These are phyloP conservation scores for Procambarus clarkii DNA, from an alignment of 1,140 invertebrate genomes.

Conservation along the genomic window DNA sequence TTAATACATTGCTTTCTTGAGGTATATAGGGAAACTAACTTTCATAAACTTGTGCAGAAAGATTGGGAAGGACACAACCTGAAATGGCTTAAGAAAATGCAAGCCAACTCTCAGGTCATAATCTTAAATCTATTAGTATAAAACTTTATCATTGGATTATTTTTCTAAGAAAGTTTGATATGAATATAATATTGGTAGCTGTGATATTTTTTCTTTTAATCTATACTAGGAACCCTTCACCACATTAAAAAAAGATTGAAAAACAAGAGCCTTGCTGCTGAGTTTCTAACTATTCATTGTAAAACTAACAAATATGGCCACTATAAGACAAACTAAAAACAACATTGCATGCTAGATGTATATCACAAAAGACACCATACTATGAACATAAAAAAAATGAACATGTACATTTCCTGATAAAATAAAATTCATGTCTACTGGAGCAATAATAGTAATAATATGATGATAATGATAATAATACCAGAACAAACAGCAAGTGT, in stretches of 20 bases:
- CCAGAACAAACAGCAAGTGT: slow-evolving; percentile 62
- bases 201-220: slow-evolving; percentile 65
- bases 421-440: slow-evolving; percentile 70
- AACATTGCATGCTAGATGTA: slow-evolving; percentile 68
- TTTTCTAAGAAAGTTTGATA: slow-evolving; percentile 68
- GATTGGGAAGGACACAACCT: slow-evolving; percentile 64
- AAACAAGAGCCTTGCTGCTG: slow-evolving; percentile 67
- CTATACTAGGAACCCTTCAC: slow-evolving; percentile 70
- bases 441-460: slow-evolving; percentile 63
- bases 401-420: slow-evolving; percentile 70
- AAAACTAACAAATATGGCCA: slow-evolving; percentile 70
- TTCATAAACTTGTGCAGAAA: slow-evolving; percentile 70
- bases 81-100: slow-evolving; percentile 24
- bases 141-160: slow-evolving; percentile 67
- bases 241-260: slow-evolving; percentile 69
- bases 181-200: slow-evolving; percentile 68
- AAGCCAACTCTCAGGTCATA: slow-evolving; percentile 28
- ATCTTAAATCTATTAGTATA: slow-evolving; percentile 66
- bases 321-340: slow-evolving; percentile 66
- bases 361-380: slow-evolving; percentile 70
- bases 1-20: slow-evolving; percentile 43
- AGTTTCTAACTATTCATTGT: slow-evolving; percentile 65
- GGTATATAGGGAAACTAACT: slow-evolving; percentile 59
- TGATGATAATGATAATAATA: slow-evolving; percentile 60
- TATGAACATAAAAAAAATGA: slow-evolving; percentile 63